A percentile compares a stretch with the other conserved stretches of the same genome.
These are phyloP conservation scores for Lasioglossum villosulum DNA, from an alignment of 2,888 invertebrate species.

Conservation along the genomic window DNA sequence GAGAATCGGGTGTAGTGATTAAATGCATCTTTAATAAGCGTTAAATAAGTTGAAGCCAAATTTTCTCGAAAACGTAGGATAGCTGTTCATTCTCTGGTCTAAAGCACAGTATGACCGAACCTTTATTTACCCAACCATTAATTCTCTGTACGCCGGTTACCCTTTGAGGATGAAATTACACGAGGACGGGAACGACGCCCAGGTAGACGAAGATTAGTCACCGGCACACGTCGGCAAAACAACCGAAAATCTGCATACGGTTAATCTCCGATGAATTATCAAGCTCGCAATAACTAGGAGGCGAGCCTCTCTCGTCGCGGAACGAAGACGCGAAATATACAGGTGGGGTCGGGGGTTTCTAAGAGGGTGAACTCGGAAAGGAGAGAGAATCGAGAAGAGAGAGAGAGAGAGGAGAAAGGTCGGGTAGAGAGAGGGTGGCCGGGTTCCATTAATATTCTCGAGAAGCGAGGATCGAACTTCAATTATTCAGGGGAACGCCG, in stretches of 20 bases:
- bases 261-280: slow-evolving; percentile 42
- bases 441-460: slow-evolving; percentile 72
- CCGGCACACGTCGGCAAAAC: not conserved
- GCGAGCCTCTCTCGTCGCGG: not conserved
- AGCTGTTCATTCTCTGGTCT: not conserved
- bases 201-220: slow-evolving; percentile 9
- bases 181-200: not conserved
- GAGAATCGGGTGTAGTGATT: too few species aligned
- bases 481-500: slow-evolving; percentile 78
- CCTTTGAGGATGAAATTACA: slow-evolving; percentile 6
- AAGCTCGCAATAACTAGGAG: slow-evolving; percentile 29
- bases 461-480: slow-evolving; percentile 74
- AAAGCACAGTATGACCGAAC: not conserved
- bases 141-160: not conserved
- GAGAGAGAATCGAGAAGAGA: not conserved
- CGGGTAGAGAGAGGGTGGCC: slow-evolving; percentile 18
- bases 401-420: not conserved
- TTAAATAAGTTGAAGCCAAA: not conserved
- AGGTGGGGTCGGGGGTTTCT: slow-evolving; percentile 32
- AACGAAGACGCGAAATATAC: slow-evolving; percentile 52
- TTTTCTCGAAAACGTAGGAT: not conserved
- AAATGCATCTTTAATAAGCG: too few species aligned
- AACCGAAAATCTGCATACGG: slow-evolving; percentile 15
- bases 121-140: slow-evolving; percentile 8
- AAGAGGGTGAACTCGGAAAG: slow-evolving; percentile 36